Percentiles rank a stretch among this genome's conserved stretches.
These are phyloP conservation scores for Onychostruthus taczanowskii DNA, from an alignment of 2,113 vertebrate genomes.

Conservation along the genomic window DNA sequence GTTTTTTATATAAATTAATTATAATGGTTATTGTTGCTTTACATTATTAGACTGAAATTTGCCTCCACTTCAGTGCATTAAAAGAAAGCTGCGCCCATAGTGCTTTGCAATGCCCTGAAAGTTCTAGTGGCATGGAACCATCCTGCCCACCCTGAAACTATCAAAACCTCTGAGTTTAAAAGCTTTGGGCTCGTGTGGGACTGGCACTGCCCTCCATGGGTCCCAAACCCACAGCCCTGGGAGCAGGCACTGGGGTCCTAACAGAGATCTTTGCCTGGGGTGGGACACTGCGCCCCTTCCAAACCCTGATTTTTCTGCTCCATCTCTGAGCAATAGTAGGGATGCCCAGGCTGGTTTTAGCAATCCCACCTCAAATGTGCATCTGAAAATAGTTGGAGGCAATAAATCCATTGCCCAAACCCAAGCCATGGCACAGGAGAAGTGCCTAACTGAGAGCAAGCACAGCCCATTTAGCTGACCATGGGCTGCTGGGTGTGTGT, in stretches of 20 bases:
- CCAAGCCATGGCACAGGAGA: neutral
- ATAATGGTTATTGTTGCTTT: conserved; percentile 75
- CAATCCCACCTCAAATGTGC: neutral
- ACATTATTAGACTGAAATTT: conserved; percentile 73
- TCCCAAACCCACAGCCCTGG: neutral
- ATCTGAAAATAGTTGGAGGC: neutral
- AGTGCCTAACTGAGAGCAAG: neutral
- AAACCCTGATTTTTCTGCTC: neutral
- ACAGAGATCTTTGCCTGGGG: neutral
- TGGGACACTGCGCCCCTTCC: neutral
- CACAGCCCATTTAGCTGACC: neutral
- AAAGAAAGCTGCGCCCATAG: conserved; percentile 34
- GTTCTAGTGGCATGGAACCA: neutral
- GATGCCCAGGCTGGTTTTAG: neutral
- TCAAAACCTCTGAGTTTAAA: neutral
- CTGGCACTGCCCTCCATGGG: neutral
- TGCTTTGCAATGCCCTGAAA: neutral
- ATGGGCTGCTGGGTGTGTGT: neutral
- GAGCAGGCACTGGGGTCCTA: neutral
- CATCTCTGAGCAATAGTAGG: neutral
- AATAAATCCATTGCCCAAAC: neutral
- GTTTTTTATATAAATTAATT: conserved; percentile 83
- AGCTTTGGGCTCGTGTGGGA: neutral
- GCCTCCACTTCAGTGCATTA: conserved; percentile 53
- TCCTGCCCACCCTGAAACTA: neutral